These are phyloP conservation scores for Metallyticus violacea DNA, from an alignment of 2,888 invertebrate species.

Conservation along the genomic window DNA sequence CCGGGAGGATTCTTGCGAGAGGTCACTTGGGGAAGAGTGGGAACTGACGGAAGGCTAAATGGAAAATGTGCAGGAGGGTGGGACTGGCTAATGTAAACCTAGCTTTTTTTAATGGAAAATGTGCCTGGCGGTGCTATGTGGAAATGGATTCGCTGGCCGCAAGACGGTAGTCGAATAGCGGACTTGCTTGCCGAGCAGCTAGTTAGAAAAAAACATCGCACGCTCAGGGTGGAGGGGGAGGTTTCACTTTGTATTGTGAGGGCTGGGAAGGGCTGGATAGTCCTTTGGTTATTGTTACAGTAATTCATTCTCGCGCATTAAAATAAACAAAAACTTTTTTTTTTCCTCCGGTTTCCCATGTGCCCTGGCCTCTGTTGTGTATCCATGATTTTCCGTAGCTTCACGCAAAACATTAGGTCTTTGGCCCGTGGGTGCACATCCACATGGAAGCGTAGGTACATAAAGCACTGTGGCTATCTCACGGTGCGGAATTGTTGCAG, in stretches of 20 bases:
- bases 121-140: background rate
- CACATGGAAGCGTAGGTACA: no score
- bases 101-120: background rate
- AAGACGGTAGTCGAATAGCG: background rate
- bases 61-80: background rate
- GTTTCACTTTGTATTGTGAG: no score
- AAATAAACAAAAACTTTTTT: background rate
- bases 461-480: no score
- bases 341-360: background rate
- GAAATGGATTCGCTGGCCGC: background rate
- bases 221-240: background rate
- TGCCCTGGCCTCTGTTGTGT: background rate
- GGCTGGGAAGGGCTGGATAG: no score
- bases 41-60: no score
- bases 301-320: background rate
- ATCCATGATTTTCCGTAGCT: background rate
- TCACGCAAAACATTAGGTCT: background rate
- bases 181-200: background rate
- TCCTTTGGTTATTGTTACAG: background rate
- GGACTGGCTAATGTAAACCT: background rate
- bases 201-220: background rate
- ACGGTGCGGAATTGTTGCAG: no score
- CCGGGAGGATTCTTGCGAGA: background rate
- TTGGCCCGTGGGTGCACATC: background rate
- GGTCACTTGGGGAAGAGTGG: background rate